A percentile compares a stretch with the other conserved stretches of the same genome.
phyloP scores from a whole-genome alignment of 2,113 vertebrate species.

The Salminus brasiliensis region DNA sequence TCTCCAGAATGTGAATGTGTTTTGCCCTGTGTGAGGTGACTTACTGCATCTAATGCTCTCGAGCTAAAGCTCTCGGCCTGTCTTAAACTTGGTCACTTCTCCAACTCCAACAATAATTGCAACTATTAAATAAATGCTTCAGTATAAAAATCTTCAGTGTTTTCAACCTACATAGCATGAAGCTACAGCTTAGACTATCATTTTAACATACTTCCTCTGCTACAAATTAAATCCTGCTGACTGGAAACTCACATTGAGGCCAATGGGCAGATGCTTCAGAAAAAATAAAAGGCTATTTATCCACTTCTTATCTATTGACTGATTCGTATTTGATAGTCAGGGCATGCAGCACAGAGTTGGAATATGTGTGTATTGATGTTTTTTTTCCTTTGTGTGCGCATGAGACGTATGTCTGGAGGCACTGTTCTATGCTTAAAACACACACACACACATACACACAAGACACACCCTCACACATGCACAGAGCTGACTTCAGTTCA shows the following conservation, averaged over 20 bases:
- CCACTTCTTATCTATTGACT: not conserved
- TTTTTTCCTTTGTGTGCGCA: not conserved
- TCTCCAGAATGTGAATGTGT: no score
- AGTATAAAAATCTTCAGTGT: no score
- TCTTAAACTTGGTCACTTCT: no score
- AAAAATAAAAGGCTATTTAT: not conserved
- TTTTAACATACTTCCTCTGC: no score
- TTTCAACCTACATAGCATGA: no score
- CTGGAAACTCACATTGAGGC: not conserved
- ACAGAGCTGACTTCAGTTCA: constrained; percentile 25
- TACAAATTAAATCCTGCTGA: no score
- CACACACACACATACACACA: constrained; percentile 27
- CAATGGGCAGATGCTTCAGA: not conserved
- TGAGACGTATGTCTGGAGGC: constrained; percentile 32
- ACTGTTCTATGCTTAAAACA: constrained; percentile 32
- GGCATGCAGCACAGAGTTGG: not conserved
- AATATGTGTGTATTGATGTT: not conserved
- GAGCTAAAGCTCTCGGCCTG: no score
- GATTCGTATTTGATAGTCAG: constrained; percentile 5
- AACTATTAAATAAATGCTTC: no score
- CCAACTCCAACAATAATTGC: no score
- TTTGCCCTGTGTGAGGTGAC: no score
- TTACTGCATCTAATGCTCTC: no score
- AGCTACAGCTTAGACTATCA: no score
- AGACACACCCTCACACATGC: constrained; percentile 11